These are phyloP conservation scores for Misgurnus anguillicaudatus DNA, from an alignment of 2,113 vertebrate genomes.

Conservation along the genomic window DNA sequence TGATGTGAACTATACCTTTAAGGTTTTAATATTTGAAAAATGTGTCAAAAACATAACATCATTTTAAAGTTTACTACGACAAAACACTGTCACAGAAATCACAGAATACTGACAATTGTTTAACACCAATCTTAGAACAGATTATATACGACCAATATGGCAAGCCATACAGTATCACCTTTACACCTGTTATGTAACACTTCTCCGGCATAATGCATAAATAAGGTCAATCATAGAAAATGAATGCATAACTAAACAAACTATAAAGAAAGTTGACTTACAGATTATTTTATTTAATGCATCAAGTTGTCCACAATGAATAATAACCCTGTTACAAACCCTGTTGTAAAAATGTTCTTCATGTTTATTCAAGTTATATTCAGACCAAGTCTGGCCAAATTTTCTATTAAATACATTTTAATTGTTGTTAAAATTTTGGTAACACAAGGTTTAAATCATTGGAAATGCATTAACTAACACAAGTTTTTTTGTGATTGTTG, in stretches of 20 bases:
- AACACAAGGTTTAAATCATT: too few species aligned
- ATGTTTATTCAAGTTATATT: too few species aligned
- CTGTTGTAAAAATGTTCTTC: too few species aligned
- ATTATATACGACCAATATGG: not conserved
- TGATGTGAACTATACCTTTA: too few species aligned
- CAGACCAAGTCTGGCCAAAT: too few species aligned
- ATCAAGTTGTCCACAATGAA: too few species aligned
- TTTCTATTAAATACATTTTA: too few species aligned
- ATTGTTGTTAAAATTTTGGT: too few species aligned
- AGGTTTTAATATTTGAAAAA: slow-evolving; percentile 72
- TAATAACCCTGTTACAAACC: too few species aligned
- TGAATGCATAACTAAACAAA: not conserved
- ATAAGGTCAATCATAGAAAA: not conserved
- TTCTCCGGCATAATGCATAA: not conserved
- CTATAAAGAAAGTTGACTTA: not conserved
- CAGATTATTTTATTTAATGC: not conserved
- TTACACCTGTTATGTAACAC: not conserved
- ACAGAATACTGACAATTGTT: slow-evolving; percentile 19
- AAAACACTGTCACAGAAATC: slow-evolving; percentile 43
- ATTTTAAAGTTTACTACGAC: slow-evolving; percentile 29
- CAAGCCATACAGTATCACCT: not conserved
- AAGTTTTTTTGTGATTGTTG: too few species aligned
- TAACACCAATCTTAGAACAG: not conserved
- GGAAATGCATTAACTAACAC: too few species aligned
- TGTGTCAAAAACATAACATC: slow-evolving; percentile 48